phyloP scores from a whole-genome alignment of 2,113 vertebrate genomes.

The Indicator indicator region DNA sequence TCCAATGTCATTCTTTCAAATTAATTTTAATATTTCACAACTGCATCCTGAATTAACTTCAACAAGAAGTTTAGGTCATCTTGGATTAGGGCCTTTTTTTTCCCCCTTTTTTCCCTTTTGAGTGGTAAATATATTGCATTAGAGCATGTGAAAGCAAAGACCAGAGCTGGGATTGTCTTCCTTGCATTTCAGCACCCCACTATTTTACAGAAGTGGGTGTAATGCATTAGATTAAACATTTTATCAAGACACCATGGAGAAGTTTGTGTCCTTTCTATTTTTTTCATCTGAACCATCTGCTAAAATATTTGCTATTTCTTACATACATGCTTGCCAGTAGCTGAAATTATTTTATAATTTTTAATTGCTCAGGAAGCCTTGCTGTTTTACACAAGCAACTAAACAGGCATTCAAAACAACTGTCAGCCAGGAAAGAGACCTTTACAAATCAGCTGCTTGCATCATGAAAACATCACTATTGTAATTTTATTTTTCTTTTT shows the following conservation, averaged over 20 bases:
- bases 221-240: neutral
- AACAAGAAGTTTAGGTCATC: slow-evolving; percentile 30
- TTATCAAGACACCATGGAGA: neutral
- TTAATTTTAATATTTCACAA: slow-evolving; percentile 23
- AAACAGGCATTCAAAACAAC: slow-evolving; percentile 25
- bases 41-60: slow-evolving; percentile 10
- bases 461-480: neutral
- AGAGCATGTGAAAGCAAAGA: neutral
- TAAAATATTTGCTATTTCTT: slow-evolving; percentile 32
- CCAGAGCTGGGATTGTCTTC: neutral
- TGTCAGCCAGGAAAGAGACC: slow-evolving; percentile 17
- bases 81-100: neutral
- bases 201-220: neutral
- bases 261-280: neutral
- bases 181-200: neutral
- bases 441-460: slow-evolving; percentile 26
- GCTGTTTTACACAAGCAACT: slow-evolving; percentile 21
- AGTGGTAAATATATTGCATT: neutral
- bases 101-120: neutral
- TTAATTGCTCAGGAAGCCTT: neutral
- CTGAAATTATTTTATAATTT: neutral
- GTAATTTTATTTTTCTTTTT: neutral
- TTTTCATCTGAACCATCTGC: neutral
- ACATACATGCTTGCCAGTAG: neutral
- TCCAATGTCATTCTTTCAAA: neutral